A percentile compares a stretch with the other conserved stretches of the same genome.
Conservation (phyloP, 2,113 vertebrate genomes). For the Morphnarchus princeps region DNA sequence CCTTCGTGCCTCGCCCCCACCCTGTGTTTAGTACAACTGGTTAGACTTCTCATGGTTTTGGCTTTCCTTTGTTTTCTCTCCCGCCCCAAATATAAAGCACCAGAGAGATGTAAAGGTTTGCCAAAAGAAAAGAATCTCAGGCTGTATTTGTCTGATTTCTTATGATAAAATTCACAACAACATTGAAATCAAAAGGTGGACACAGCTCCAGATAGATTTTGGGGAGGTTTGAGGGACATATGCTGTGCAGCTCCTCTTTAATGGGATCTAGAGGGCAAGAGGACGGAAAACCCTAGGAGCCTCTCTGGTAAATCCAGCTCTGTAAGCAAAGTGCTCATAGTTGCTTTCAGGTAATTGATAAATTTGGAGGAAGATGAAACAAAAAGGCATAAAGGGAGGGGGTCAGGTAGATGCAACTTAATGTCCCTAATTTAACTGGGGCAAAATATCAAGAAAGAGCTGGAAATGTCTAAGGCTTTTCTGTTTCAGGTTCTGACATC, state of each 20-base stretch:
- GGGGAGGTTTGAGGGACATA: neutral
- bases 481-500: neutral
- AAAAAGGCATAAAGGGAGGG: neutral
- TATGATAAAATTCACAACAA: neutral
- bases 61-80: neutral
- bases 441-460: neutral
- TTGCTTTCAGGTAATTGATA: neutral
- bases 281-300: neutral
- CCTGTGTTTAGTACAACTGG: neutral
- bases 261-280: neutral
- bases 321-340: neutral
- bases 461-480: neutral
- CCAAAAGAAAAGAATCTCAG: neutral
- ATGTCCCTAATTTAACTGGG: neutral
- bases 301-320: neutral
- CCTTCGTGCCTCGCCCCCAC: rapidly evolving
- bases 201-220: neutral
- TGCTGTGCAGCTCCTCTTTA: neutral
- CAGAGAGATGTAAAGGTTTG: neutral
- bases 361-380: neutral
- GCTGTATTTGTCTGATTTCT: neutral
- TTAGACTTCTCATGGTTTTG: neutral
- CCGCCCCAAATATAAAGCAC: neutral
- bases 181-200: neutral
- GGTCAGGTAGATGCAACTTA: neutral